A percentile compares a stretch with the other conserved stretches of the same genome.
These are phyloP conservation scores for Aix galericulata DNA, from an alignment of 2,113 vertebrate species.

Conservation along the genomic window DNA sequence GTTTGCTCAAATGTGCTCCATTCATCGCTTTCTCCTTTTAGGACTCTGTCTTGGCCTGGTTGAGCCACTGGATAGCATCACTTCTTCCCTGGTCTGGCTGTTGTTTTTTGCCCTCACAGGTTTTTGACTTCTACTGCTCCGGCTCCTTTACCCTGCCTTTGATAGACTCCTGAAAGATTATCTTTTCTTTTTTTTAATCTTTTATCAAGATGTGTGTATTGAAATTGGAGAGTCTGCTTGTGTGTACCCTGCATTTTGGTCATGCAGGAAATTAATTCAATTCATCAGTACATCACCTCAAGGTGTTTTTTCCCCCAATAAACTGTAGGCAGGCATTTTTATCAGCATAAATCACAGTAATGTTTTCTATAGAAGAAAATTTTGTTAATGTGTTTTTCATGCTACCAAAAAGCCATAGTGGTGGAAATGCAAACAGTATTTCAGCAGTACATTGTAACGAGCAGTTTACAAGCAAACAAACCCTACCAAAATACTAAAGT, in stretches of 20 bases:
- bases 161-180: background rate
- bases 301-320: background rate
- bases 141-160: background rate
- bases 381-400: background rate
- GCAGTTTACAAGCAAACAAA: background rate
- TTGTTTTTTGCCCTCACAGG: background rate
- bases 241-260: background rate
- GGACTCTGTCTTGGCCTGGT: background rate
- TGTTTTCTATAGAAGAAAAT: background rate
- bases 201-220: background rate
- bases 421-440: background rate
- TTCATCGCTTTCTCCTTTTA: background rate
- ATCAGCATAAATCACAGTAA: background rate
- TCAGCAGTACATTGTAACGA: background rate
- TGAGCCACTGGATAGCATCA: background rate
- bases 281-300: background rate
- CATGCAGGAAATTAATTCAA: background rate
- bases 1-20: background rate
- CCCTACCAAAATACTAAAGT: background rate
- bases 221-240: background rate
- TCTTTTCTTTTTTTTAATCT: no score
- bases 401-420: background rate
- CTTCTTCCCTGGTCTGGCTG: background rate
- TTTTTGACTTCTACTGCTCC: background rate
- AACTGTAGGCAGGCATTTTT: background rate